Evolutionary conservation across 2,113 vertebrate species (phyloP), one percentile per base, ranked within the genome.

Genomic region (Pangasianodon gigas): DNA sequence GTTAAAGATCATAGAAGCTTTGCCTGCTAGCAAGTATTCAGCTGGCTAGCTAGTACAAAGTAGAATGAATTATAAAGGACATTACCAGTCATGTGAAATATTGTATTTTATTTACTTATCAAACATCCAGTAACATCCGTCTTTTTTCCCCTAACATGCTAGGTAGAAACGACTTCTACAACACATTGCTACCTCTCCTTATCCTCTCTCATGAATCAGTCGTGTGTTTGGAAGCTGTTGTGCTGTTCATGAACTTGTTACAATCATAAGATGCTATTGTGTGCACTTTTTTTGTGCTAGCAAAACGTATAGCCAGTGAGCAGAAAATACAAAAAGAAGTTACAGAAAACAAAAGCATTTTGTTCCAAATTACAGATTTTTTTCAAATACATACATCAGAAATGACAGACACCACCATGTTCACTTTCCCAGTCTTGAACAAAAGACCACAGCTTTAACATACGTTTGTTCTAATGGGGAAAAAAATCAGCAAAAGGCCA

Each of bases 401-500:
- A 51, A 79, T 79, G 44, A 79, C 26, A 79, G 75, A 29, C 41
- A 79, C 24, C 44, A 26, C 16, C 2, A 52, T 18, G 13, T 54
- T 54, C 10, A 80, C 6, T 44, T 75, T 44, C 32, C 46, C 65
- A 19, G 79, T 29, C n/a, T 46, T 81, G 44, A 71, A 51, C 77
- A 88, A 90, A 88, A 58, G 46, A 44, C 13, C 26, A 16, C 46
- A 77, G 56, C 11, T 44, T 19, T 79, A 65, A 69, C 16, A 56
- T 48, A 71, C 80, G 37, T 21, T 85, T 48, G 41, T 54, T 58
- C 37, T 77, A 67, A 88, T 84, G 26, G 11, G 24, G 37, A 0
- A 6, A 85, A 62, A 75, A 88, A 77, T 13, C 65, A 37, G 37
- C 88, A 81, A 24, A 79, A 84, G 89, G 91, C 37, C 77, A 90